A percentile compares a stretch with the other conserved stretches of the same genome.
These are phyloP conservation scores for Bradysia coprophila DNA, from an alignment of 1,140 invertebrate species.

Conservation along the genomic window DNA sequence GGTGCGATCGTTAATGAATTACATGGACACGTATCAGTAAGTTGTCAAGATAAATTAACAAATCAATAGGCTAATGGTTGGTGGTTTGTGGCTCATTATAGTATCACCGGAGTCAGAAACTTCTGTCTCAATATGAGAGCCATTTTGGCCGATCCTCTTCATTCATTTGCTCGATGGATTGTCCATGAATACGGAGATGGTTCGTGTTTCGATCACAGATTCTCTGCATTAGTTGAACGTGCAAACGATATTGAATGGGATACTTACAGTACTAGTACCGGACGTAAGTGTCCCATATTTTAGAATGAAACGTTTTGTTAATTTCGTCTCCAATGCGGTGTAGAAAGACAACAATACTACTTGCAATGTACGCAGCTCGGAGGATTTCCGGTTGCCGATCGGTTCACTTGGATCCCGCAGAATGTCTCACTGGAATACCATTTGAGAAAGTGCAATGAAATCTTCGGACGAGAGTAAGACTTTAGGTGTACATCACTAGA, in stretches of 20 bases:
- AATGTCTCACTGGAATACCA: neutral
- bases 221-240: too few relatives aligned
- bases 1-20: neutral
- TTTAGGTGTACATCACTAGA: too few relatives aligned
- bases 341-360: neutral
- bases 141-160: neutral
- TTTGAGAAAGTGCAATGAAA: neutral
- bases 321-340: too few relatives aligned
- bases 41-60: neutral
- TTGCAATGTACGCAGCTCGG: neutral
- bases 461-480: neutral
- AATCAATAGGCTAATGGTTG: too few relatives aligned
- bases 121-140: neutral
- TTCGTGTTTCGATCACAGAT: too few relatives aligned
- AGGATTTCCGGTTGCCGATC: neutral
- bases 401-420: neutral
- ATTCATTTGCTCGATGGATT: neutral
- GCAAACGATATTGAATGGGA: too few relatives aligned
- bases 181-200: neutral
- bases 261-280: too few relatives aligned
- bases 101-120: neutral
- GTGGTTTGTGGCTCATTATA: too few relatives aligned
- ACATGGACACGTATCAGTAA: neutral
- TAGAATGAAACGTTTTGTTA: too few relatives aligned
- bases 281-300: too few relatives aligned